Conservation (phyloP, 2,888 invertebrate species). For the Dione vanillae region DNA sequence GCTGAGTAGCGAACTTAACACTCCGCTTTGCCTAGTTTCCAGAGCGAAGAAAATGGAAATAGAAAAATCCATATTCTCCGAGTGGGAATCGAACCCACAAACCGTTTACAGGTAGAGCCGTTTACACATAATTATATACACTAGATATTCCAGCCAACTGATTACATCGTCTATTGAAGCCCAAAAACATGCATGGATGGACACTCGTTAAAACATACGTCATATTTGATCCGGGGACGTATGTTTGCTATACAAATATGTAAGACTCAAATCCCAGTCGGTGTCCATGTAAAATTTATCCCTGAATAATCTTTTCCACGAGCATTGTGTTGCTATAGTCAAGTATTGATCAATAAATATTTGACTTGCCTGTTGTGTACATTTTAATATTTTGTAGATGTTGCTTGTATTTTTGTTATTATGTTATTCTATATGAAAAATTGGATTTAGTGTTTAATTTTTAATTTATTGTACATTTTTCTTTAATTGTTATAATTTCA, state of each 20-base stretch:
- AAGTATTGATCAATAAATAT: constrained; percentile 15
- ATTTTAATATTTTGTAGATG: not conserved
- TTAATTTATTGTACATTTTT: too few species aligned
- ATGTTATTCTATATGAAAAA: not conserved
- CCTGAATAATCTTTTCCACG: constrained; percentile 42
- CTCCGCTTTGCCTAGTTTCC: too few species aligned
- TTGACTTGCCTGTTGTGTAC: not conserved
- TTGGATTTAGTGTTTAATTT: too few species aligned
- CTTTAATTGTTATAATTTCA: too few species aligned
- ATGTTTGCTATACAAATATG: constrained; percentile 29
- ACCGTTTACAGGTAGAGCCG: too few species aligned
- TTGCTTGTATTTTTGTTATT: not conserved
- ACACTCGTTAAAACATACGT: constrained; percentile 26
- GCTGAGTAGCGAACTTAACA: too few species aligned
- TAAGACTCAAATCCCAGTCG: constrained; percentile 33
- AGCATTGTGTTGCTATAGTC: constrained; percentile 33
- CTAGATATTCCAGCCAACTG: not conserved
- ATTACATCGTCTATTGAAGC: constrained; percentile 14
- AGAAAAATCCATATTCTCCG: too few species aligned
- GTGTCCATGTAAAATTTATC: constrained; percentile 47
- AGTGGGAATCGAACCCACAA: too few species aligned
- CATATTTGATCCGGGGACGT: constrained; percentile 14
- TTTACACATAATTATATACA: too few species aligned
- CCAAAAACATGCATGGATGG: constrained; percentile 16
- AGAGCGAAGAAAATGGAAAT: too few species aligned